Conservation (phyloP, 2,888 invertebrate species). For the Napeogenes inachia region DNA sequence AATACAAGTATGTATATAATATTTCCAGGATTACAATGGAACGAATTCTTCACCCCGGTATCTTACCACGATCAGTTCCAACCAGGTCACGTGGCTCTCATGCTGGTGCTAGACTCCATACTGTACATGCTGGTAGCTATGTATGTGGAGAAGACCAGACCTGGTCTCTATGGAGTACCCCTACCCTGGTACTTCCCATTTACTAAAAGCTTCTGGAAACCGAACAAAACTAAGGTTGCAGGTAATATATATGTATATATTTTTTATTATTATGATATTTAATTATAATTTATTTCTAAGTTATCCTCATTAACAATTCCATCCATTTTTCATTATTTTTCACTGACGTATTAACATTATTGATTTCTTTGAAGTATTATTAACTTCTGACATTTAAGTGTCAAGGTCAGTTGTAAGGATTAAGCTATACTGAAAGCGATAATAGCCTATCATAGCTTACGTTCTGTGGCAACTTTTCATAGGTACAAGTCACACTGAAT, state of each 20-base stretch:
- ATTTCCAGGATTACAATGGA: slow-evolving; percentile 78
- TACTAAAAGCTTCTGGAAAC: slow-evolving; percentile 77
- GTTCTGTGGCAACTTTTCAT: too few species aligned
- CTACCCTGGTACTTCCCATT: slow-evolving; percentile 90
- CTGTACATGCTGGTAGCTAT: slow-evolving; percentile 87
- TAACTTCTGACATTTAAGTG: too few species aligned
- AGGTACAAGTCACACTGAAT: too few species aligned
- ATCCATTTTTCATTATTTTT: too few species aligned
- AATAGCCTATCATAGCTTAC: too few species aligned
- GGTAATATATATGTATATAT: slow-evolving; percentile 42
- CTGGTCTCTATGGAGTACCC: slow-evolving; percentile 91
- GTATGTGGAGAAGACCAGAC: slow-evolving; percentile 91
- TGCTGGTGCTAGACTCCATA: slow-evolving; percentile 83
- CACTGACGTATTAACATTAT: too few species aligned
- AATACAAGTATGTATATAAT: too few species aligned
- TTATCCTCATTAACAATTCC: too few species aligned
- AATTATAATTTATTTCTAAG: too few species aligned
- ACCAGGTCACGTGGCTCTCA: slow-evolving; percentile 82
- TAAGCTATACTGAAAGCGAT: too few species aligned
- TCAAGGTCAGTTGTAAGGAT: too few species aligned
- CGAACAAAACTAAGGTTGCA: slow-evolving; percentile 50
- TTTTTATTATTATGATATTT: neutral
- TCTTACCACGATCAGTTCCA: slow-evolving; percentile 85
- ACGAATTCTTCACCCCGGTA: slow-evolving; percentile 79
- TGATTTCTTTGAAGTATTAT: too few species aligned